Percentiles rank a stretch among this genome's conserved stretches.
Conservation (phyloP, 2,113 vertebrate genomes). For the Halcyon malimbica region DNA sequence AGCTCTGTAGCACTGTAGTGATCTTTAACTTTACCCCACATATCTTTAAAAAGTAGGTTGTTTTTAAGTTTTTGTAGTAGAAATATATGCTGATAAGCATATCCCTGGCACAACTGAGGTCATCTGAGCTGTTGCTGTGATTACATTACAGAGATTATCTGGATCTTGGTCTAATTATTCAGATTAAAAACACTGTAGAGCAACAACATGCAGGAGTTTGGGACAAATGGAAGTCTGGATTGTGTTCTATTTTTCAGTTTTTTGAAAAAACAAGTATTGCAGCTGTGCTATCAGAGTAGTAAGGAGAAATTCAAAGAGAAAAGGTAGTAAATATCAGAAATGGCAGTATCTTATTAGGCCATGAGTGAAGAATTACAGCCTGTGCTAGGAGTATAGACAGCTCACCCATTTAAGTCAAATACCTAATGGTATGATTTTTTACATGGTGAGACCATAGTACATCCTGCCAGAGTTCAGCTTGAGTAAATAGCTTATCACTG, state of each 20-base stretch:
- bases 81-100: background rate
- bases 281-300: background rate
- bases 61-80: background rate
- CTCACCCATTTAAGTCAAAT: background rate
- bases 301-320: background rate
- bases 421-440: background rate
- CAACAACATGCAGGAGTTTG: background rate
- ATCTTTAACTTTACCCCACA: background rate
- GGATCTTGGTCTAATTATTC: background rate
- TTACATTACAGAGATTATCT: background rate
- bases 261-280: background rate
- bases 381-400: background rate
- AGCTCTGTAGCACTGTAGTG: background rate
- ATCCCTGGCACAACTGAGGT: background rate
- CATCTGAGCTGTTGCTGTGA: background rate
- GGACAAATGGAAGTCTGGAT: background rate
- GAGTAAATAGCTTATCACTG: background rate
- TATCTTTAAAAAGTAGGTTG: background rate
- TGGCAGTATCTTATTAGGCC: background rate
- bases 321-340: background rate
- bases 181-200: background rate
- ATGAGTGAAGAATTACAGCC: background rate
- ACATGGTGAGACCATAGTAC: background rate
- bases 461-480: background rate
- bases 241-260: background rate